phyloP scores from a whole-genome alignment of 2,113 vertebrate genomes.

The Girardinichthys multiradiatus region DNA sequence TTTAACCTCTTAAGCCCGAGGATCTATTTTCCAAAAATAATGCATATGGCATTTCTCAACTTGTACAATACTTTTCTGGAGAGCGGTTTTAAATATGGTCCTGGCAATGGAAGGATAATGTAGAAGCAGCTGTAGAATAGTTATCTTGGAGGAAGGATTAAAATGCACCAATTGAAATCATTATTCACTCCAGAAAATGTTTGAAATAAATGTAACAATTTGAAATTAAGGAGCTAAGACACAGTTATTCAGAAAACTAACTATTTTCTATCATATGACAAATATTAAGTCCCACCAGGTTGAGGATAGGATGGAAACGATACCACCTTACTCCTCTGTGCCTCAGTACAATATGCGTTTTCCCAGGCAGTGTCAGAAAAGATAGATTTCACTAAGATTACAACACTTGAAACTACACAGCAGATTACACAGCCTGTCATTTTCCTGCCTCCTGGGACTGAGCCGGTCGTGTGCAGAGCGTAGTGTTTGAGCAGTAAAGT shows the following conservation, averaged over 20 bases:
- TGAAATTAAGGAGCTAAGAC: no score
- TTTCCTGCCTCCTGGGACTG: constrained; percentile 45
- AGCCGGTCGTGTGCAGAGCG: constrained; percentile 23
- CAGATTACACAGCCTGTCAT: constrained; percentile 50
- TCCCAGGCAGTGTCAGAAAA: constrained; percentile 35
- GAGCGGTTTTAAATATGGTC: no score
- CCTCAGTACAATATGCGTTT: constrained; percentile 26
- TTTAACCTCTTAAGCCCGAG: no score
- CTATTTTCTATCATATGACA: neutral
- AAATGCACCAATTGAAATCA: neutral
- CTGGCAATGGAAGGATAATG: no score
- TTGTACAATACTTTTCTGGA: no score
- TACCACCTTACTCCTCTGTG: constrained; percentile 22
- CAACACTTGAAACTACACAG: constrained; percentile 43
- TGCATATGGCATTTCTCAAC: no score
- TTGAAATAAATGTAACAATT: neutral
- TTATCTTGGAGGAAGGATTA: neutral
- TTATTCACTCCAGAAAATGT: neutral
- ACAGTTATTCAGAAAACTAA: neutral
- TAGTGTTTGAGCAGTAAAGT: constrained; percentile 30
- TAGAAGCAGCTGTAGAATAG: neutral
- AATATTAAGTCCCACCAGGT: neutral
- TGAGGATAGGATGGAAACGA: neutral
- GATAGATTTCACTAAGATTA: constrained; percentile 55
- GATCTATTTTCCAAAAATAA: no score